These are phyloP conservation scores for Anniella stebbinsi DNA, from an alignment of 2,797 vertebrate species.

Conservation along the genomic window DNA sequence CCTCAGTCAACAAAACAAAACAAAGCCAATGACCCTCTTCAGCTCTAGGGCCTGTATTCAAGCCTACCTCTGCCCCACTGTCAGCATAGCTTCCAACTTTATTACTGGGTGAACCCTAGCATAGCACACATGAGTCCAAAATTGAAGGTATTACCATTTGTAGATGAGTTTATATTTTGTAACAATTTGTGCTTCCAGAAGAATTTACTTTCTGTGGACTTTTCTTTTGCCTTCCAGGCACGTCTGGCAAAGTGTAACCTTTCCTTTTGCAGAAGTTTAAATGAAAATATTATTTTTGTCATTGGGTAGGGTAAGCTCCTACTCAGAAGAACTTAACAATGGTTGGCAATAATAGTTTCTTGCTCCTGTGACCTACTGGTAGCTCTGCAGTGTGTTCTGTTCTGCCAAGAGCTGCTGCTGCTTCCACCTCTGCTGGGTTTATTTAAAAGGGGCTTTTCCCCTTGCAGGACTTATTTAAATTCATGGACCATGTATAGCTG, in stretches of 20 bases:
- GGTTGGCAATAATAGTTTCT: conserved; percentile 39
- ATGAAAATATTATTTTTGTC: conserved; percentile 24
- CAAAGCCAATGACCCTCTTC: conserved; percentile 1
- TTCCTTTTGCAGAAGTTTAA: conserved; percentile 53
- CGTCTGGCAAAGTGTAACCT: background rate
- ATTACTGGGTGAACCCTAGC: conserved; percentile 11
- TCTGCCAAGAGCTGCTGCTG: conserved; percentile 30
- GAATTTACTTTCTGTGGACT: conserved; percentile 24
- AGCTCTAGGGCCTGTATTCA: conserved; percentile 59
- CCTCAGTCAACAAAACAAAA: conserved; percentile 50
- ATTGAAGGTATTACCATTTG: conserved; percentile 7
- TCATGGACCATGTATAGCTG: no score
- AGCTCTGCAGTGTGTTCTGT: conserved; percentile 52
- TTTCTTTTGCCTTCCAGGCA: conserved; percentile 36
- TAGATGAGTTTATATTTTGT: conserved; percentile 22
- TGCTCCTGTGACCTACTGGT: conserved; percentile 29
- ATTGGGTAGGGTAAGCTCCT: conserved; percentile 45
- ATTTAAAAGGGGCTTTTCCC: conserved; percentile 29
- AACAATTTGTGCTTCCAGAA: conserved; percentile 45
- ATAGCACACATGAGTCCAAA: background rate
- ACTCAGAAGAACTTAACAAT: conserved; percentile 46
- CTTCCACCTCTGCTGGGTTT: conserved; percentile 49
- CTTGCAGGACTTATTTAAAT: background rate
- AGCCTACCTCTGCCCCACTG: conserved; percentile 70
- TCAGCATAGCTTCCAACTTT: conserved; percentile 59